Base-by-base conservation (phyloP, 2,113 vertebrate genomes). In the Erinaceus europaeus region DNA sequence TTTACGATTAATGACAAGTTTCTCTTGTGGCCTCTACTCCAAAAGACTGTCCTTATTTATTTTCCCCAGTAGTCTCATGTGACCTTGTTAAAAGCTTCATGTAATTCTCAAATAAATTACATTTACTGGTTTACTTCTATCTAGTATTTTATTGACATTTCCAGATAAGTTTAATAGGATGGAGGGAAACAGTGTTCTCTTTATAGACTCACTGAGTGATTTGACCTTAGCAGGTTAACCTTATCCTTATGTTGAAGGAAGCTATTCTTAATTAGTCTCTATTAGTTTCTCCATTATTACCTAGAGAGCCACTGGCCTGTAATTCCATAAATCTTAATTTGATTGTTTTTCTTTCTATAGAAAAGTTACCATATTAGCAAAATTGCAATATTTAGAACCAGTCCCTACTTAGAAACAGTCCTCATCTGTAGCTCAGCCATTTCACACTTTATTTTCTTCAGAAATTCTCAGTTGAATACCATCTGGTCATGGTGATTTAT, bases 401-500 rank as follows among this genome's bases (percentile, higher is more conserved):
- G 91, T 96, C 94, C 90, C 92, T 94, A 75, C 55, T 93, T 96
- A 67, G 87, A 95, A 96, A 91, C 84, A 94, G 93, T 95, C 83
- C 90, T 94, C 93, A 74, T 94, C 94, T 96, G 93, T 96, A 96
- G 94, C 93, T 95, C 88, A 94, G 89, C 87, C 93, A 92, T 96
- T 97, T 97, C 96, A 96, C 94, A 97, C 96, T 96, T 93, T 95
- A 96, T 96, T 96, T 96, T 95, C 95, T 95, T 96, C 91, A 95
- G 95, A 95, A 97, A 96, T 94, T 97, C 95, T 96, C 94, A 0
- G 95, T 92, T 95, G 95, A 95, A 94, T 93, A 96, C 97, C 96
- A 96, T 97, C 97, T 97, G 97, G 95, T 96, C 93, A 61, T 93
- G 95, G 90, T 96, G 96, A 96, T 97, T 97, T 97, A 97, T 95